Evolutionary conservation across 2,113 vertebrate species (phyloP), one percentile per base, ranked within the genome.

Genomic region (Columba janthina): DNA sequence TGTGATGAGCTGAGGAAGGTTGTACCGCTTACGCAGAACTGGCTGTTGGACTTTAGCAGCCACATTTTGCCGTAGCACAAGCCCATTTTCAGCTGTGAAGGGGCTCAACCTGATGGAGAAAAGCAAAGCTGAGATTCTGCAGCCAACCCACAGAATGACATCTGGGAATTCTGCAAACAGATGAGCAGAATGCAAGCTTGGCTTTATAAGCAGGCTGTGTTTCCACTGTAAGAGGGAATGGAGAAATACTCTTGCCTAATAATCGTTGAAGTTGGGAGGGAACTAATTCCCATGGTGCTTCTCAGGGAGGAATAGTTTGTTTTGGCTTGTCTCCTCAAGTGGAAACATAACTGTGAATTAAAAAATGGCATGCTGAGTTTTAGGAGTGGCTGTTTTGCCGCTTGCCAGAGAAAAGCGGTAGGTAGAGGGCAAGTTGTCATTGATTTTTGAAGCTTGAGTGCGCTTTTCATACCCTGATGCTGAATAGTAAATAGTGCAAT

Each of bases 301-400:
- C 96, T 96, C 69, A 90, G 81, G 83, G 87, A 97, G 80, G 89
- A 91, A 70, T 73, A 88, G 88, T 98, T 98, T 98, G 95, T 97
- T 98, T 98, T 98, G 97, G 94, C 89, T 98, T 97, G 97, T 91
- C 82, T 98, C 87, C 96, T 98, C 97, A 98, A 97, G 97, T 98
- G 98, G 97, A 98, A 98, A 98, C 92, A 83, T 96, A 98, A 97
- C 97, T 98, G 97, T 97, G 97, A 98, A 98, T 98, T 98, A 97
- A 98, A 98, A 98, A 98, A 94, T 93, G 72, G 53, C 98, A 97
- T 97, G 97, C 98, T 98, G 98, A 93, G 97, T 96, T 96, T 96
- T 93, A 97, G 90, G 83, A 97, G 89, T 40, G 26, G 83, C 36
- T 94, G 90, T 93, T 96, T 94, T 87, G 84, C 85, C 95, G 74